Evolutionary conservation across 30 jellyfish, hydroid and myxozoan species (phyloP), one percentile per base, ranked within the genome.

Genomic region (Rhopilema esculentum): DNA sequence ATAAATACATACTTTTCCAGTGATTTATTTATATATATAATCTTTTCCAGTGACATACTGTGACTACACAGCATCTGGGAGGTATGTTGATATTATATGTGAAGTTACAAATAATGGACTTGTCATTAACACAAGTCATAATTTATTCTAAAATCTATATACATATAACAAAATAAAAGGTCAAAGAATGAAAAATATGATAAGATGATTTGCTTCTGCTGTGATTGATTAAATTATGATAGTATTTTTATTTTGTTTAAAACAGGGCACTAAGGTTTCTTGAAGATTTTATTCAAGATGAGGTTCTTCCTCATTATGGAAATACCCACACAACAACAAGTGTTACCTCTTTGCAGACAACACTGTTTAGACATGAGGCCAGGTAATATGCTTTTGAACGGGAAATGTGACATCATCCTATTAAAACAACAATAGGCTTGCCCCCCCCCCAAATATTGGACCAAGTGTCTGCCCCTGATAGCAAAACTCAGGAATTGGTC

Each of bases 281-380:
- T 23, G 98, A 92, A 62, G 93, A 92, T 53, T 92, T 82, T 73
- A 92, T 92, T 20, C 93, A 67, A 31, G 96, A 92, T 73, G 96
- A 92, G 61, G 98, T 92, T n/a, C 94, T 92, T 15, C 98, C 98
- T 1, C 92, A 79, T 85, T 92, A 92, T 74, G 98, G 98, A 21
- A 92, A 92, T 66, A 92, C 98, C 12, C 98, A 92, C 72, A 92
- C 98, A 51, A 92, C 98, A 27, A 92, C 98, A 74, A 85, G 96
- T 62, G 94, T 92, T n/a, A 83, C 96, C 2, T 92, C 98, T 16
- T 66, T 92, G 49, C 98, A 92, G 57, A 86, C 98, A 53, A 81
- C 96, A n/a, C 64, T 74, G 25, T 85, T 85, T n/a, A 72, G 98
- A 63, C 91, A 82, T 80, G 98, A 92, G 80, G 93, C 98, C 27